A percentile compares a stretch with the other conserved stretches of the same genome.
phyloP scores from a whole-genome alignment of 2,113 vertebrate species.

The Dicrurus megarhynchus region DNA sequence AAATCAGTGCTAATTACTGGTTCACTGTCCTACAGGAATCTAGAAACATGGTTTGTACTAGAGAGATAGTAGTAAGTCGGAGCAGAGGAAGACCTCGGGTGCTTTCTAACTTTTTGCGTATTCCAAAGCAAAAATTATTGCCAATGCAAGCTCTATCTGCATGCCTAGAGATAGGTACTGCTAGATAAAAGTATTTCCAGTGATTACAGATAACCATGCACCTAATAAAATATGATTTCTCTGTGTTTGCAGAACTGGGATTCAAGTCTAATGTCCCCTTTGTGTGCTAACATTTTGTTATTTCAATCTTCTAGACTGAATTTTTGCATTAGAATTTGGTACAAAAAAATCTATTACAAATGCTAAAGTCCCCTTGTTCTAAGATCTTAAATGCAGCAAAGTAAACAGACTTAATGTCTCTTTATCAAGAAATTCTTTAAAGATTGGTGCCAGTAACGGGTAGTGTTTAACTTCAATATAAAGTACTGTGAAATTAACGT shows the following conservation, averaged over 20 bases:
- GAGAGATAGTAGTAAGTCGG: not conserved
- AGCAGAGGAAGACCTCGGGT: not conserved
- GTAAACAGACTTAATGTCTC: not conserved
- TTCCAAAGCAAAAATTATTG: too few species aligned
- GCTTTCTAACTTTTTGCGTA: not conserved
- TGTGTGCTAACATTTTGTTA: not conserved
- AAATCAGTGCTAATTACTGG: not conserved
- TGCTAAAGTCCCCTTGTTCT: not conserved
- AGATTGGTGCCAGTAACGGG: not conserved
- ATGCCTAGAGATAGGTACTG: not conserved
- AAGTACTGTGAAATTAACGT: not conserved
- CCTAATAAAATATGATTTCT: not conserved
- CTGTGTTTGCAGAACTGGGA: not conserved
- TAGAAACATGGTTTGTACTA: fast-evolving
- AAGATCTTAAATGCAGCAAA: not conserved
- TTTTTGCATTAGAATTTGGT: not conserved
- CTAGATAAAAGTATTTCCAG: not conserved
- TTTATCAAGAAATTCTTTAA: not conserved
- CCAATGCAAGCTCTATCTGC: not conserved
- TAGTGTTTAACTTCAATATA: not conserved
- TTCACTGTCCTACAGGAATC: not conserved
- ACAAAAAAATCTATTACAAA: not conserved
- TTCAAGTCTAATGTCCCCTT: not conserved
- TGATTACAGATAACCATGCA: not conserved
- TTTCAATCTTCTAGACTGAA: not conserved